These are phyloP conservation scores for Brachionus plicatilis DNA, from an alignment of 1,140 invertebrate species.

Conservation along the genomic window DNA sequence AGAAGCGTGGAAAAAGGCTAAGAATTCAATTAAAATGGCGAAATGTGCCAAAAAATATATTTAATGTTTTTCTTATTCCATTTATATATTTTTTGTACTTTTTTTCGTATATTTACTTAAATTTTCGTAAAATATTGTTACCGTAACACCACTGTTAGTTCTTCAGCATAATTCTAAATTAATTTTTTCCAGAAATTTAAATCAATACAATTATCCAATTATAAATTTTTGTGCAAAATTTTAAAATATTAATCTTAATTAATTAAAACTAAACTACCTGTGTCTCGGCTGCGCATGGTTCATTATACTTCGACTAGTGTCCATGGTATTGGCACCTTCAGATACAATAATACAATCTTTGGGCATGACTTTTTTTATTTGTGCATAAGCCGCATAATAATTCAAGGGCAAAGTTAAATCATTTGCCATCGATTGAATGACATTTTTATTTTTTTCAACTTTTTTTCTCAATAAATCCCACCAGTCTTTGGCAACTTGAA, in stretches of 20 bases:
- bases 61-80: too few species aligned
- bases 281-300: slow-evolving; percentile 10
- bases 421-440: slow-evolving; percentile 60
- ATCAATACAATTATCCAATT: too few species aligned
- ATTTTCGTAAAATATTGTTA: too few species aligned
- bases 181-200: background rate
- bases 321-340: slow-evolving; percentile 95
- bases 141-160: too few species aligned
- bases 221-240: background rate
- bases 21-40: too few species aligned
- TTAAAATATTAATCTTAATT: too few species aligned
- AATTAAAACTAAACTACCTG: background rate
- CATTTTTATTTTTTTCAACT: slow-evolving; percentile 60
- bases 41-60: too few species aligned
- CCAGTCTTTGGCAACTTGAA: slow-evolving; percentile 55
- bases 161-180: background rate
- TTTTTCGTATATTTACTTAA: too few species aligned
- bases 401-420: slow-evolving; percentile 73
- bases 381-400: slow-evolving; percentile 83
- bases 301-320: slow-evolving; percentile 29
- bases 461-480: slow-evolving; percentile 61
- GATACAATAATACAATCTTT: slow-evolving; percentile 84
- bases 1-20: too few species aligned
- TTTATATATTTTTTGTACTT: too few species aligned
- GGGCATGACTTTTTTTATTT: slow-evolving; percentile 56